Evolutionary conservation across 2,113 vertebrate genomes (phyloP).

Genomic region (Thunnus maccoyii): DNA sequence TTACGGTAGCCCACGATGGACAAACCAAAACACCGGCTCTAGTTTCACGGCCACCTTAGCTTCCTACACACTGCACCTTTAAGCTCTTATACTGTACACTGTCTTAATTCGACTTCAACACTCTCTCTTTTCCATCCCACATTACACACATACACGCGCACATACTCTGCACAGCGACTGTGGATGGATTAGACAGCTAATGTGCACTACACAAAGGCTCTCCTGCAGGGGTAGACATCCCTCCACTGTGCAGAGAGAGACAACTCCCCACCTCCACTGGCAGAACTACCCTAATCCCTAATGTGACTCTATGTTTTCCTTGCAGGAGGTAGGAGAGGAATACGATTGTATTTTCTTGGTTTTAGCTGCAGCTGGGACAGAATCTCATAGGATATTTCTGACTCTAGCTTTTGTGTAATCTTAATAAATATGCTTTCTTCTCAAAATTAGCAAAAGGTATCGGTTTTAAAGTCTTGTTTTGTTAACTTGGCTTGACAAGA

Average conservation of each 20-base stretch:
- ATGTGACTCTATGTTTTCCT: conserved; percentile 13
- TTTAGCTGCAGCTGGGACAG: neutral
- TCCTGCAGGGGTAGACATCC: conserved; percentile 50
- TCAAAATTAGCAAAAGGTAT: neutral
- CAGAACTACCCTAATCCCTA: conserved; percentile 23
- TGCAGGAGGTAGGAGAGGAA: neutral
- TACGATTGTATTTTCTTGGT: neutral
- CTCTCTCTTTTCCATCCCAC: conserved; percentile 13
- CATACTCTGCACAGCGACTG: conserved; percentile 36
- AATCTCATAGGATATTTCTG: neutral
- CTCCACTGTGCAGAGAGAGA: conserved; percentile 25
- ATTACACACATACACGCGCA: conserved; percentile 35
- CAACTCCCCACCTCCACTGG: conserved; percentile 29
- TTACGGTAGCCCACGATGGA: too few species aligned
- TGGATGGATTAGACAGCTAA: conserved; percentile 56
- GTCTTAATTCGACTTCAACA: conserved; percentile 25
- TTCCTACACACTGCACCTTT: too few species aligned
- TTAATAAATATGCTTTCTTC: neutral
- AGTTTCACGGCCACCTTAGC: too few species aligned
- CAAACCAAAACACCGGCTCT: too few species aligned
- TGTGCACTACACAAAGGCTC: conserved; percentile 30
- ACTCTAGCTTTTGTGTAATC: neutral
- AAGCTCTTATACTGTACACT: conserved; percentile 43
- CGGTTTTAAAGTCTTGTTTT: neutral
- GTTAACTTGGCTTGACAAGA: neutral